Percentiles rank a stretch among this genome's conserved stretches.
Conservation (phyloP, 1,140 invertebrate species). For the Rhizoglyphus robini region DNA sequence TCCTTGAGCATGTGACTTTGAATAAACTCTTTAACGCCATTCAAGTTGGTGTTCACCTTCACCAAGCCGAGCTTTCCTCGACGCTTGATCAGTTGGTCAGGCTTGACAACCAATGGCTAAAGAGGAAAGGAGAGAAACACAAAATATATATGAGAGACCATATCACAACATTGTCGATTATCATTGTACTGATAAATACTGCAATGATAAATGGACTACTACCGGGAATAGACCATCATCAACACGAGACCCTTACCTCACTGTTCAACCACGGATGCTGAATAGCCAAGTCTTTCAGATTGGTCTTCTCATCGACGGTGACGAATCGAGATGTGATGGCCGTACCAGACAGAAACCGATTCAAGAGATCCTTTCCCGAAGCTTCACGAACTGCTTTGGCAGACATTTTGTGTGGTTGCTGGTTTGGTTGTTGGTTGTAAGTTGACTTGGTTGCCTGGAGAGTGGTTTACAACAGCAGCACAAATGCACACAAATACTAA, state of each 20-base stretch:
- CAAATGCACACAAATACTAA: not conserved
- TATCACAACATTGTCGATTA: not conserved
- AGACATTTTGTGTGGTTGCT: conserved; percentile 53
- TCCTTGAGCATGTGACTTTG: conserved; percentile 70
- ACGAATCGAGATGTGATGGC: conserved; percentile 65
- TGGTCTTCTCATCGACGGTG: conserved; percentile 56
- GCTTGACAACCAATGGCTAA: conserved; percentile 86
- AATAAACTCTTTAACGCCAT: conserved; percentile 71
- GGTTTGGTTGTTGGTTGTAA: too few species aligned
- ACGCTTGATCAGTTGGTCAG: conserved; percentile 95
- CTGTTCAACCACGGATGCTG: conserved; percentile 74
- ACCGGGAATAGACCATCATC: not conserved
- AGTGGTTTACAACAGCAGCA: not conserved
- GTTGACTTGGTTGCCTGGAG: not conserved
- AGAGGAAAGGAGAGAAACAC: too few species aligned
- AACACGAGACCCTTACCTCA: conserved; percentile 42
- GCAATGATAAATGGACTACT: conserved; percentile 5
- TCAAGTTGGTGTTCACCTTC: conserved; percentile 73
- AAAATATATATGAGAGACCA: not conserved
- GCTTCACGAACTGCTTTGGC: conserved; percentile 95
- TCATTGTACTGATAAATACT: not conserved
- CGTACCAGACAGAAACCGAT: conserved; percentile 54
- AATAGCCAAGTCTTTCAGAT: conserved; percentile 55
- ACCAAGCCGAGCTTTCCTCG: conserved; percentile 93
- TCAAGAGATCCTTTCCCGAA: conserved; percentile 84